Evolutionary conservation across 2,888 invertebrate species (phyloP).

Genomic region (Ferrisia virgata): DNA sequence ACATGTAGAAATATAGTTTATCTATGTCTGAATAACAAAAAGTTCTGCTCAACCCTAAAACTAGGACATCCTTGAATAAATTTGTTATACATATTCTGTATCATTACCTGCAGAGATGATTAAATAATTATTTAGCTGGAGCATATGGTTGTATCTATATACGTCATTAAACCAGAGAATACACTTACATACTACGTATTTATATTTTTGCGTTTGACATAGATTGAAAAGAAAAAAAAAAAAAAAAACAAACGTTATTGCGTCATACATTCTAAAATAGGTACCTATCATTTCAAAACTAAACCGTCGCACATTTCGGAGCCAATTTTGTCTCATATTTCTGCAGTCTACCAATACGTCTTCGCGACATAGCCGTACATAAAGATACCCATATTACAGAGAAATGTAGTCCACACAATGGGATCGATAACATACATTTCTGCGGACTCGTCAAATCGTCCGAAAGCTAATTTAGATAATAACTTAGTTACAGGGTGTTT

Average conservation of each 20-base stretch:
- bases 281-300: not conserved
- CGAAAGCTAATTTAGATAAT: constrained; percentile 26
- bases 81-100: not conserved
- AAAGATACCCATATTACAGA: not conserved
- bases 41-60: not conserved
- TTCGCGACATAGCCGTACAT: not conserved
- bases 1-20: too few relatives aligned
- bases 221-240: not conserved
- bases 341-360: not conserved
- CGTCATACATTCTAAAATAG: not conserved
- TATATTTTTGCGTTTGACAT: not conserved
- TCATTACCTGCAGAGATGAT: not conserved
- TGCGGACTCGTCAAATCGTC: constrained; percentile 18
- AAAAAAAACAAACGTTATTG: not conserved
- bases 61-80: not conserved
- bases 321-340: constrained; percentile 11
- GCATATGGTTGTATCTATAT: not conserved
- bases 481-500: constrained; percentile 10
- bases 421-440: constrained; percentile 3
- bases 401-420: constrained; percentile 12
- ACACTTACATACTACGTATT: too few relatives aligned
- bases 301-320: not conserved
- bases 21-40: not conserved
- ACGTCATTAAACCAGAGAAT: not conserved
- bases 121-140: constrained; percentile 12